These are phyloP conservation scores for Lymantria dispar DNA, from an alignment of 2,888 invertebrate genomes.

Conservation along the genomic window DNA sequence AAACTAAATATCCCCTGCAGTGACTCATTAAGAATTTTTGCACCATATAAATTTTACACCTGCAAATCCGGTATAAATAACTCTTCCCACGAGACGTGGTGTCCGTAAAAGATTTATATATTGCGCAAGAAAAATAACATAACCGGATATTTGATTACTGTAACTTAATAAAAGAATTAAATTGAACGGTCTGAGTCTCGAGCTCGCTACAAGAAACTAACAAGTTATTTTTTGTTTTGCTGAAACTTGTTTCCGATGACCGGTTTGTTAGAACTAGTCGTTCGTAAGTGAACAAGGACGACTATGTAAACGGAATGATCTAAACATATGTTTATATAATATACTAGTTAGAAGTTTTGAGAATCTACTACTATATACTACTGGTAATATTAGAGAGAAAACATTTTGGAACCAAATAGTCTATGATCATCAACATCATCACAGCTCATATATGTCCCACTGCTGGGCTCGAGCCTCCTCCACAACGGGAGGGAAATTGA, in stretches of 20 bases:
- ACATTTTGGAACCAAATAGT: no score
- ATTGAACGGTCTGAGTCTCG: conserved; percentile 18
- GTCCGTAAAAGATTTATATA: no score
- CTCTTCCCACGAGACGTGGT: no score
- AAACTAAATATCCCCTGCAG: not conserved
- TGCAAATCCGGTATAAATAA: no score
- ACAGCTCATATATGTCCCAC: no score
- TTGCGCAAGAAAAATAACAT: not conserved
- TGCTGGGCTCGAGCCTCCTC: no score
- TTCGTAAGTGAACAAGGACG: conserved; percentile 47
- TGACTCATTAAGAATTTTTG: not conserved
- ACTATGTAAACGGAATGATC: not conserved
- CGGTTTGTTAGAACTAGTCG: conserved; percentile 37
- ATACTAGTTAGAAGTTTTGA: no score
- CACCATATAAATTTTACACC: no score
- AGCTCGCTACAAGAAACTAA: conserved; percentile 23
- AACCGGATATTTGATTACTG: not conserved
- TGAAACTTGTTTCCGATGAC: conserved; percentile 40
- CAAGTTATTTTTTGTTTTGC: conserved; percentile 38
- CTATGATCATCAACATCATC: no score
- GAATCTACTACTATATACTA: no score
- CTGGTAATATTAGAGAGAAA: no score
- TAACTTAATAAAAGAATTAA: conserved; percentile 7
- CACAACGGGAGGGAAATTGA: no score
- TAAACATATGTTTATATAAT: not conserved